A percentile compares a stretch with the other conserved stretches of the same genome.
Evolutionary conservation across 2,797 vertebrate species (phyloP).

Genomic region (Sternarchorhynchus goeldii): DNA sequence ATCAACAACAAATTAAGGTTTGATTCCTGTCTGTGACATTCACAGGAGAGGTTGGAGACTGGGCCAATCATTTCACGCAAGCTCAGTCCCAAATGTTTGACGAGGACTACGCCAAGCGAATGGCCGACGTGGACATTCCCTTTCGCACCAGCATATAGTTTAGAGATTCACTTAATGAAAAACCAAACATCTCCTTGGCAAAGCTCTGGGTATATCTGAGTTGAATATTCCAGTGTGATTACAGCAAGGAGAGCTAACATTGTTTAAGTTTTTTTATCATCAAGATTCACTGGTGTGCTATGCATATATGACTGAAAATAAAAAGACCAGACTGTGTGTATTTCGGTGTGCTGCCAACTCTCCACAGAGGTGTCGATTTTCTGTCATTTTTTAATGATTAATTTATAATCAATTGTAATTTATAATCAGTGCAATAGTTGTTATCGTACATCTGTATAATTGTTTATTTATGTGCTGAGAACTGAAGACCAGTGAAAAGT

Average conservation of each 20-base stretch:
- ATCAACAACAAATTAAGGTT: background rate
- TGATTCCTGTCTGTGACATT: slow-evolving; percentile 23
- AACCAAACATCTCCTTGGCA: background rate
- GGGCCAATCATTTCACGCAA: slow-evolving; percentile 79
- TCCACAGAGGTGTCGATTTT: no score
- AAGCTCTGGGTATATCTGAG: background rate
- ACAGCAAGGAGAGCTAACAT: background rate
- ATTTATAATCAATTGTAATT: no score
- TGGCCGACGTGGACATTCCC: slow-evolving; percentile 71
- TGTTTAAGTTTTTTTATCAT: no score
- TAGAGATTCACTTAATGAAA: background rate
- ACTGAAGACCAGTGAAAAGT: no score
- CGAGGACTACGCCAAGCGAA: slow-evolving; percentile 77
- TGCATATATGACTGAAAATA: no score
- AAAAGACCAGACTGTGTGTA: no score
- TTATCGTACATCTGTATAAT: no score
- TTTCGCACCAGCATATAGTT: slow-evolving; percentile 68
- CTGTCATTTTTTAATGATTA: no score
- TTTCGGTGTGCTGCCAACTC: no score
- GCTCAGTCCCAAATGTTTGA: slow-evolving; percentile 78
- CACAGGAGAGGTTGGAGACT: slow-evolving; percentile 81
- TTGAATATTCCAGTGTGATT: background rate
- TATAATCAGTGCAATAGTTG: no score
- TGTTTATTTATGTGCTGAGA: no score
- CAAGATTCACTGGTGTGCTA: no score